These are phyloP conservation scores for Dasyurus viverrinus DNA, from an alignment of 2,113 vertebrate species.

Conservation along the genomic window DNA sequence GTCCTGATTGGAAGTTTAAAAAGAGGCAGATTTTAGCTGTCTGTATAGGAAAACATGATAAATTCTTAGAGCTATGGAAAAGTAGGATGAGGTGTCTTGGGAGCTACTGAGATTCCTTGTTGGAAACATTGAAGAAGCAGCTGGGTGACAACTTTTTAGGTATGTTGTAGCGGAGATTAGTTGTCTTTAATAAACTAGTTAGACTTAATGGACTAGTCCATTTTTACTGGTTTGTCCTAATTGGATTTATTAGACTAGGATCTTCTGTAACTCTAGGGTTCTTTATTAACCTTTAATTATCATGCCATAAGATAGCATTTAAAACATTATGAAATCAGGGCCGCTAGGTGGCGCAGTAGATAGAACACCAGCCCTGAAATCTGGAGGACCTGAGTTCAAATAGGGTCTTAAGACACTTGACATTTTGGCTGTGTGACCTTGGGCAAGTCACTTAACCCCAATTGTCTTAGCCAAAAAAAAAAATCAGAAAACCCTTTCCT, in stretches of 20 bases:
- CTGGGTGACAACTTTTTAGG: background rate
- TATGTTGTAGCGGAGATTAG: background rate
- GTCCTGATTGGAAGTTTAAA: background rate
- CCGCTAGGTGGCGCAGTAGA: too few species aligned
- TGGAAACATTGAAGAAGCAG: background rate
- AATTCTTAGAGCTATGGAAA: background rate
- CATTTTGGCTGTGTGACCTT: too few species aligned
- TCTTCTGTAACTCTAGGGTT: background rate
- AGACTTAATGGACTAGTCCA: background rate
- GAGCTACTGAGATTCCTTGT: background rate
- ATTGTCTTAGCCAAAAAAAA: too few species aligned
- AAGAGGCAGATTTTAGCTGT: background rate
- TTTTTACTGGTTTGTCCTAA: background rate
- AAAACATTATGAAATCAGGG: slow-evolving; percentile 7
- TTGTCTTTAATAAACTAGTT: background rate
- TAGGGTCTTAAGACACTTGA: too few species aligned
- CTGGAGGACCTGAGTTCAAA: too few species aligned
- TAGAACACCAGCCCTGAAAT: too few species aligned
- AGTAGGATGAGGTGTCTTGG: background rate
- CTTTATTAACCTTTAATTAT: background rate
- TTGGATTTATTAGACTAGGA: background rate
- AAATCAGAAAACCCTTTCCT: background rate
- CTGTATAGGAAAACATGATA: background rate
- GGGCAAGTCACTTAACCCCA: too few species aligned
- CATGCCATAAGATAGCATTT: slow-evolving; percentile 29